Conservation (phyloP, 2,888 invertebrate species). For the Theristus sp. region DNA sequence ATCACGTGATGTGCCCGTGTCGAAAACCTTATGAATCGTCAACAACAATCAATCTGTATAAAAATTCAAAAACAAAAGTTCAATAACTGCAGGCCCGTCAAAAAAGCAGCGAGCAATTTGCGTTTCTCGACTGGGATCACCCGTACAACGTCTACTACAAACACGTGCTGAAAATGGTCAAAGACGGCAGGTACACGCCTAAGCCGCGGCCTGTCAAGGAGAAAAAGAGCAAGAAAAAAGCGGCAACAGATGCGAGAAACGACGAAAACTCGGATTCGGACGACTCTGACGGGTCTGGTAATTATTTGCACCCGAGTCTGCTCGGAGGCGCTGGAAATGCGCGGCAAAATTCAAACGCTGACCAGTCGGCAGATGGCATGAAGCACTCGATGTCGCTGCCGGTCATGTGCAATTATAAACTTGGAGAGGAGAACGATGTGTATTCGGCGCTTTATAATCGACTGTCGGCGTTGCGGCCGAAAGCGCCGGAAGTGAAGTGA, state of each 20-base stretch:
- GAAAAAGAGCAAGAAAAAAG: not conserved
- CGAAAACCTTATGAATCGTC: no score
- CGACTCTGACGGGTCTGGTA: constrained; percentile 37
- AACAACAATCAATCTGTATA: no score
- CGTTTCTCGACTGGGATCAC: constrained; percentile 71
- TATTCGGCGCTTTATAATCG: constrained; percentile 21
- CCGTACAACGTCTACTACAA: constrained; percentile 70
- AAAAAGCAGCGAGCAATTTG: constrained; percentile 52
- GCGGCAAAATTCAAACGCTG: no score
- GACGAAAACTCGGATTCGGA: constrained; percentile 11
- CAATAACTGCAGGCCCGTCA: no score
- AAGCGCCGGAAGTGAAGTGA: not conserved
- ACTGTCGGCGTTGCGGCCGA: constrained; percentile 9
- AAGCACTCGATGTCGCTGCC: no score
- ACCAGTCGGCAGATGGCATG: no score
- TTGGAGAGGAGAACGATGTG: constrained; percentile 15
- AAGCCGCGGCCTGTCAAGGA: constrained; percentile 4
- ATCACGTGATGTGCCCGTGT: no score
- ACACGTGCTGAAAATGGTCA: constrained; percentile 37
- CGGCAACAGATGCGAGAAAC: not conserved
- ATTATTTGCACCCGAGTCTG: constrained; percentile 65
- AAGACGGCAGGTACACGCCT: constrained; percentile 29
- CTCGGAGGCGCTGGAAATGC: constrained; percentile 10
- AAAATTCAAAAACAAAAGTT: no score
- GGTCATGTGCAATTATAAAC: constrained; percentile 5